A percentile compares a stretch with the other conserved stretches of the same genome.
These are phyloP conservation scores for Eriocheir sinensis DNA, from an alignment of 1,140 invertebrate genomes.

Conservation along the genomic window DNA sequence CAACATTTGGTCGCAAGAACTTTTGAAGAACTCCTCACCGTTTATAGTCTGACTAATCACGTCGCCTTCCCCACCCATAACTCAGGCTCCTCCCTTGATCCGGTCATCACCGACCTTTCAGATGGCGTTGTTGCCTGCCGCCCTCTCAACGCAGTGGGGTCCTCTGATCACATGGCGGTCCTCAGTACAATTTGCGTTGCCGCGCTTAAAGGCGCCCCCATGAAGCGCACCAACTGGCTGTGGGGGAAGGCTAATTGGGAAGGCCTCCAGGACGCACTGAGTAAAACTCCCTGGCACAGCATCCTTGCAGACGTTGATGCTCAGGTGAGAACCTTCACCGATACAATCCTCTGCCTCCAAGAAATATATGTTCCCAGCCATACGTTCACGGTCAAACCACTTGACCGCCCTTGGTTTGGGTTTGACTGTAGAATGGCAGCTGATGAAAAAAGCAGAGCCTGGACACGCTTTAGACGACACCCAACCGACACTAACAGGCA, in stretches of 20 bases:
- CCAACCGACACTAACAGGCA: neutral
- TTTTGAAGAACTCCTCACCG: neutral
- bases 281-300: neutral
- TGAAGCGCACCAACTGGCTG: neutral
- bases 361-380: neutral
- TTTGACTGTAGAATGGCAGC: neutral
- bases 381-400: neutral
- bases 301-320: too few species aligned
- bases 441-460: neutral
- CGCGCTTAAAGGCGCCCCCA: neutral
- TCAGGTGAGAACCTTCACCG: neutral
- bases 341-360: neutral
- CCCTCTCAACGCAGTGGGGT: neutral
- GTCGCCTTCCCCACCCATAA: neutral
- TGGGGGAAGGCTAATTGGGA: neutral
- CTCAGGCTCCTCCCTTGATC: neutral
- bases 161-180: slow-evolving; percentile 39
- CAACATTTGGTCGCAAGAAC: neutral
- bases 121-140: neutral
- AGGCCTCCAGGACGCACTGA: neutral
- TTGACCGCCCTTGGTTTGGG: neutral
- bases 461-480: neutral
- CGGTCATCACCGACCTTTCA: neutral
- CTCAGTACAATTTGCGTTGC: neutral
- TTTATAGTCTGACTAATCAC: neutral